Evolutionary conservation across 2,113 vertebrate genomes (phyloP), one percentile per base, ranked within the genome.

Genomic region (Bombycilla garrulus): DNA sequence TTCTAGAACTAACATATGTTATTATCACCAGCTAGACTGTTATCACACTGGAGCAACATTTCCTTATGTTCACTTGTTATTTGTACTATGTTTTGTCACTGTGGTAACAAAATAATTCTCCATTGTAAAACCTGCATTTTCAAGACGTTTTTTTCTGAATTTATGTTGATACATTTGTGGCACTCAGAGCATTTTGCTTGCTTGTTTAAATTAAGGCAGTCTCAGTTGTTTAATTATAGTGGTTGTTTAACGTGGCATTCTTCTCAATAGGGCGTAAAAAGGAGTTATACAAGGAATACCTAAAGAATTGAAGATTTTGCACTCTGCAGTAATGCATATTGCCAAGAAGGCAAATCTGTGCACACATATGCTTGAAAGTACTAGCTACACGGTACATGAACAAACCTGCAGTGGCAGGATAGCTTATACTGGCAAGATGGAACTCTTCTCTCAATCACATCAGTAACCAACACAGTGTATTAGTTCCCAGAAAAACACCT

Each of bases 261-360:
- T 67, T 61, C 25, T 29, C 16, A 80, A 42, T 0, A 22, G 13
- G 4, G 3, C 28, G 6, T 2, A 1, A 17, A 54, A 56, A 50
- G 12, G 36, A 66, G 17, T 15, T n/a, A 19, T 5, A 45, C 3
- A 65, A 80, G 33, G 19, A 35, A 25, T n/a, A n/a, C n/a, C 22
- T 72, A 8, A 47, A 69, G 12, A 77, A 56, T 5, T 48, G 25
- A 54, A 77, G 35, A 56, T 23, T 67, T 62, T 80, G 26, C 24
- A 31, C 17, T 88, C 33, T 35, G 17, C 42, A 77, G 40, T 65
- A 54, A 61, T 7, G 7, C 42, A 69, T 0, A 0, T 0, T 81
- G 44, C 29, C 38, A 69, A 45, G n/a, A 65, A 67, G 28, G 8
- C 4, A 73, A 28, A 35, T 64, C 28, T 42, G 21, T 22, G 44